Conservation (phyloP, 1,140 invertebrate genomes). For the Myzus persicae region DNA sequence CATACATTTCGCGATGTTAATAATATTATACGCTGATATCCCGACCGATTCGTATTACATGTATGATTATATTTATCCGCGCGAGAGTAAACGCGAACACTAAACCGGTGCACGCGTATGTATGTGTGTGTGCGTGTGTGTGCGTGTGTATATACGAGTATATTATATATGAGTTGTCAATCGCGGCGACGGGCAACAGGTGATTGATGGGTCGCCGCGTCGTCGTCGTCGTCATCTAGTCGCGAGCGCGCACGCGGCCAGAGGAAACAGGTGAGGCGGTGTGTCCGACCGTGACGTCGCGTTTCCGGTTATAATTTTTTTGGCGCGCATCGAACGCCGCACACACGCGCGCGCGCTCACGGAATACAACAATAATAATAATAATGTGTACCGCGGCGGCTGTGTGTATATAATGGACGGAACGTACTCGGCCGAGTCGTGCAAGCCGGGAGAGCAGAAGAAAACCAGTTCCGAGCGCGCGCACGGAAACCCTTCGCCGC, state of each 20-base stretch:
- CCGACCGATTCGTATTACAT: background rate
- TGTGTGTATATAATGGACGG: background rate
- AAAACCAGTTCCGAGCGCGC: constrained; percentile 42
- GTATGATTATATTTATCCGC: background rate
- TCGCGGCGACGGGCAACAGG: background rate
- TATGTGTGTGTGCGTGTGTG: no score
- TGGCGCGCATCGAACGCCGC: background rate
- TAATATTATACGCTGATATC: background rate
- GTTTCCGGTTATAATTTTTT: constrained; percentile 49
- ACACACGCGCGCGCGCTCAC: background rate
- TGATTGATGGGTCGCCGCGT: constrained; percentile 23
- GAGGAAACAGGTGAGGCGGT: background rate
- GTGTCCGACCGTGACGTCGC: constrained; percentile 42
- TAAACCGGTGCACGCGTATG: background rate
- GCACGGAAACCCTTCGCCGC: constrained; percentile 54
- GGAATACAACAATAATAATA: background rate
- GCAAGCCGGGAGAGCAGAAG: background rate
- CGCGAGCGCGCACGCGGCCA: background rate
- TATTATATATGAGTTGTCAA: constrained; percentile 15
- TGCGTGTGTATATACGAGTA: no score
- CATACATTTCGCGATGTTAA: background rate
- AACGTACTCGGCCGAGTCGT: background rate
- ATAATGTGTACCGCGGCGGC: constrained; percentile 4
- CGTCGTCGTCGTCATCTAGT: background rate
- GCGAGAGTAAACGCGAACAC: background rate